Conservation (phyloP, 1,140 invertebrate genomes). For the Piezodorus guildinii region DNA sequence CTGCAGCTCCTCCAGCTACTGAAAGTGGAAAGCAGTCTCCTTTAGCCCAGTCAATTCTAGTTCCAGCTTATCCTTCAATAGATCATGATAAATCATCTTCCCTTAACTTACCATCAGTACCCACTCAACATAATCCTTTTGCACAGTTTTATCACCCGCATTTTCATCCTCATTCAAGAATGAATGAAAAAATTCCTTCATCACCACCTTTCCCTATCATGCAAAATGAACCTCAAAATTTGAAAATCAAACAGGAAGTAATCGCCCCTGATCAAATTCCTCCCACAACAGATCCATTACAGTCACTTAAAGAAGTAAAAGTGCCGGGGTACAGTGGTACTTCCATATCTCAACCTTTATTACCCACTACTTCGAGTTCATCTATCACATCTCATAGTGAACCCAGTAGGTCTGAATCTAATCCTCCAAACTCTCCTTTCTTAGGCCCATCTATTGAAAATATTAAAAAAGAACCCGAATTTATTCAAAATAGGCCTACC, state of each 20-base stretch:
- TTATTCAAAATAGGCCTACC: constrained; percentile 35
- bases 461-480: constrained; percentile 62
- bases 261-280: constrained; percentile 38
- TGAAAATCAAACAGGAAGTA: constrained; percentile 68
- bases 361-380: constrained; percentile 28
- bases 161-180: constrained; percentile 27
- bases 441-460: constrained; percentile 42
- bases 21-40: constrained; percentile 18
- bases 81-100: constrained; percentile 27
- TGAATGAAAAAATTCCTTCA: constrained; percentile 27
- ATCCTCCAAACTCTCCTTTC: constrained; percentile 24
- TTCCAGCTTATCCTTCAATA: constrained; percentile 21
- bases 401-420: constrained; percentile 16
- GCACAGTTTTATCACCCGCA: constrained; percentile 30
- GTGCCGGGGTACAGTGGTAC: constrained; percentile 52
- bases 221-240: constrained; percentile 55
- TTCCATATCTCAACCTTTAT: constrained; percentile 31
- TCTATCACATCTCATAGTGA: constrained; percentile 22
- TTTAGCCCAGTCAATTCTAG: constrained; percentile 23
- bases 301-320: constrained; percentile 68
- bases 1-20: not conserved
- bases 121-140: constrained; percentile 24
- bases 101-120: constrained; percentile 27
- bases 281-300: constrained; percentile 52
- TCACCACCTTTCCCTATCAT: constrained; percentile 25